phyloP scores from a whole-genome alignment of 2,113 vertebrate genomes.

The Cebidichthys violaceus region DNA sequence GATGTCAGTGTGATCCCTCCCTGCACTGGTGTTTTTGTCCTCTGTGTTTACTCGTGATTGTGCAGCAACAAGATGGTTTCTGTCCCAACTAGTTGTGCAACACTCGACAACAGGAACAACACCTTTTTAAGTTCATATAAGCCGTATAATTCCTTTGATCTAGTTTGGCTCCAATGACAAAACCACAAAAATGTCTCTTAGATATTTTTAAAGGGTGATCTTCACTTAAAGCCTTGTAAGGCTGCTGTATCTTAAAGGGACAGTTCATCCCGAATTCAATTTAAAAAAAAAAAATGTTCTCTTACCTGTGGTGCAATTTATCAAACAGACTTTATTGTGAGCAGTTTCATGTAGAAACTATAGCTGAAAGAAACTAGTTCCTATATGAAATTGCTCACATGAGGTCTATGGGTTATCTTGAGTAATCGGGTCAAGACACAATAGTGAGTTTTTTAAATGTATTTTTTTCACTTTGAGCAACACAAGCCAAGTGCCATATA shows the following conservation, averaged over 20 bases:
- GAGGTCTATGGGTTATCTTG: no score
- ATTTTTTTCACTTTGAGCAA: no score
- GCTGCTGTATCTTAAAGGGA: background rate
- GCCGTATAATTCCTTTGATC: constrained; percentile 38
- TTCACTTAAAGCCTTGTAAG: background rate
- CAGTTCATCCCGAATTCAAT: no score
- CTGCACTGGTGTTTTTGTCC: background rate
- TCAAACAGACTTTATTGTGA: no score
- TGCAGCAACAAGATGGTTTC: constrained; percentile 27
- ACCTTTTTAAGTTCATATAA: constrained; percentile 31
- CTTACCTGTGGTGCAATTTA: no score
- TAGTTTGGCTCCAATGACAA: constrained; percentile 12
- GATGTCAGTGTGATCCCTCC: constrained; percentile 14
- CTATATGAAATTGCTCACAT: no score
- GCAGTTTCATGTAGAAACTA: no score
- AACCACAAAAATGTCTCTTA: constrained; percentile 21
- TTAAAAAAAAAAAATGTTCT: no score
- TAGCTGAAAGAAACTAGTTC: no score
- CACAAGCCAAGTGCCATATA: no score
- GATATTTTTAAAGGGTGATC: constrained; percentile 19
- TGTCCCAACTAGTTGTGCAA: constrained; percentile 38
- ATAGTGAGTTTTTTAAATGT: no score
- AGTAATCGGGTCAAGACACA: no score
- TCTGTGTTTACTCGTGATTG: constrained; percentile 14
- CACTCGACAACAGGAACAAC: constrained; percentile 11